Evolutionary conservation across 2,113 vertebrate species (phyloP).

Genomic region (Orientallactaga bullata): DNA sequence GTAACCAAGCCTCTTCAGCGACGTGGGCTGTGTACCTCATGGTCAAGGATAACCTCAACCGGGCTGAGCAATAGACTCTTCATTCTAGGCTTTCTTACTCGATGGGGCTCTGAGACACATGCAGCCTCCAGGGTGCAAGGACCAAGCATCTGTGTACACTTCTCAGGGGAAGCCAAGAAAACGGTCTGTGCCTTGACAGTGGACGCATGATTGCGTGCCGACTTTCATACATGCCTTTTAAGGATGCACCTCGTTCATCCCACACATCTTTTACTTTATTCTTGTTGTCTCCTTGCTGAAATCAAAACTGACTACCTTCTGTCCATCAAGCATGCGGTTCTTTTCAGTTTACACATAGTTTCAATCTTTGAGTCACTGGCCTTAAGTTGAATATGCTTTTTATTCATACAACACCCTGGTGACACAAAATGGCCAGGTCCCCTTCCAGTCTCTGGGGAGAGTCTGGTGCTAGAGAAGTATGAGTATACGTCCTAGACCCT

Average conservation of each 20-base stretch:
- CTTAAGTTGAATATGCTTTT: background rate
- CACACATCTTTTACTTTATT: background rate
- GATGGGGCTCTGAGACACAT: background rate
- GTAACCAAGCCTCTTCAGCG: background rate
- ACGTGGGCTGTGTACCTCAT: accelerated
- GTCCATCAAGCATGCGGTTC: background rate
- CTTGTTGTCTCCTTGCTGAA: background rate
- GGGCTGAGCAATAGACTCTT: background rate
- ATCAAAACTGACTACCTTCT: background rate
- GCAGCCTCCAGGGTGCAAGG: background rate
- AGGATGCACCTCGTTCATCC: background rate
- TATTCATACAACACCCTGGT: background rate
- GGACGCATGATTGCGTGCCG: background rate
- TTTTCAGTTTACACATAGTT: background rate
- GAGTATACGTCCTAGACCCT: background rate
- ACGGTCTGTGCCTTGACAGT: background rate
- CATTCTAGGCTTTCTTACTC: background rate
- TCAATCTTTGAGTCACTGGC: background rate
- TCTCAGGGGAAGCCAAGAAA: background rate
- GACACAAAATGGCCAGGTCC: background rate
- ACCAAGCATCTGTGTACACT: background rate
- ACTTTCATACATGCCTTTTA: background rate
- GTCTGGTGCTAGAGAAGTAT: background rate
- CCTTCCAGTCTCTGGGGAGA: background rate
- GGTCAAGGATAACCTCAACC: background rate